A percentile compares a stretch with the other conserved stretches of the same genome.
These are phyloP conservation scores for Fragum sueziense DNA, from an alignment of 2,888 invertebrate species.

Conservation along the genomic window DNA sequence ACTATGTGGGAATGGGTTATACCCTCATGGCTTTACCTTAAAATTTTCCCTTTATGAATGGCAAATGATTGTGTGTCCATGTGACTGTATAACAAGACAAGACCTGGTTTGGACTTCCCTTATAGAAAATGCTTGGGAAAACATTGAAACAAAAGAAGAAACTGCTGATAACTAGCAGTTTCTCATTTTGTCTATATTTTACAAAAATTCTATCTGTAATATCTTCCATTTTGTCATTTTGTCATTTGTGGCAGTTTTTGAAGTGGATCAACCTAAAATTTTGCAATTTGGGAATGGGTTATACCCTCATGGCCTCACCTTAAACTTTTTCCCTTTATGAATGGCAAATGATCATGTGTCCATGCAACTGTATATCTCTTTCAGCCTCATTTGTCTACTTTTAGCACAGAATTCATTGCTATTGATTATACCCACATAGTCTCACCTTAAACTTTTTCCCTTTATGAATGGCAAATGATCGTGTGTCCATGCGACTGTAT, in stretches of 20 bases:
- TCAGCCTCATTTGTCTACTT: constrained; percentile 87
- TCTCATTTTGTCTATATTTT: constrained; percentile 79
- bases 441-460: constrained; percentile 90
- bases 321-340: constrained; percentile 89
- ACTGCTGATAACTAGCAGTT: no score
- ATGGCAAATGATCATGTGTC: constrained; percentile 94
- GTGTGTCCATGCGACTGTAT: constrained; percentile 95
- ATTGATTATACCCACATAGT: no score
- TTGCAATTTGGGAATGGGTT: not conserved
- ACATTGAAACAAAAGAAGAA: no score
- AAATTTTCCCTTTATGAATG: constrained; percentile 88
- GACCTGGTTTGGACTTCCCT: no score
- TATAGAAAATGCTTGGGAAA: no score
- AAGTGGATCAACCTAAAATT: no score
- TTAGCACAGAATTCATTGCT: not conserved
- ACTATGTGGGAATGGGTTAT: no score
- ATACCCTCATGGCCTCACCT: no score
- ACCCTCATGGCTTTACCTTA: no score
- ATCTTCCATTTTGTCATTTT: no score
- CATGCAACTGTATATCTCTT: constrained; percentile 95
- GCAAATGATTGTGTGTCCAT: constrained; percentile 96
- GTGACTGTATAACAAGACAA: constrained; percentile 94
- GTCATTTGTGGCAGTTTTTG: no score
- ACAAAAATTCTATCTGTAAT: not conserved
- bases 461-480: constrained; percentile 89